Evolutionary conservation across 2,888 invertebrate genomes (phyloP), one percentile per base, ranked within the genome.

Genomic region (Chelonus formosanus): DNA sequence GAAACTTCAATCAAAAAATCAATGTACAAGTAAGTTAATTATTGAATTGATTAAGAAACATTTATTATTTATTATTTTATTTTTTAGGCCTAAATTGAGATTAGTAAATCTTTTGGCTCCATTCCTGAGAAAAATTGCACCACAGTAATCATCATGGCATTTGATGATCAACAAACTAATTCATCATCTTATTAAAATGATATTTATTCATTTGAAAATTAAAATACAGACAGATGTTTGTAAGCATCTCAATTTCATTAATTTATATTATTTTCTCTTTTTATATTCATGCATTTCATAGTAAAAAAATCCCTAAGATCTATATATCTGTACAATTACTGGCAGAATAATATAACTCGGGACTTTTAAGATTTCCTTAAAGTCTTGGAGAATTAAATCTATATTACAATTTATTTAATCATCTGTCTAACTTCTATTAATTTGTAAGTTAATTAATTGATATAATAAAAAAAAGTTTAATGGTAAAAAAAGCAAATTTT

Each of bases 101-200:
- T 79, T 89, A 44, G 86, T 87, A 8, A 86, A 84, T 73, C 80
- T 89, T 58, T 81, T 89, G 72, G 78, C 86, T 67, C 88, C 89
- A 0, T 80, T 89, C 8, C 78, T 89, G 63, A 74, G 72, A 44
- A 70, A 55, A 62, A 32, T 65, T 64, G 31, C 34, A 43, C 44
- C n/a, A 53, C 53, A 58, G 1, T 20, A 20, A 20, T 20, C 20
- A 20, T 20, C 20, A 1, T 20, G 20, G 20, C 20, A 20, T 20
- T 20, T 20, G 20, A 20, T 20, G 20, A 20, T 20, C 20, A 20
- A 20, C 20, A 20, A 20, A 20, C 20, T 20, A 20, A 20, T 43
- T 56, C 44, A 44, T 54, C 56, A 61, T 50, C 36, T 68, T 74
- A 74, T 74, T 69, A 75, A 77, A 76, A 76, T 71, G 70, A 76